phyloP scores from a whole-genome alignment of 2,888 invertebrate species.

The Coelogynopora nodosa region DNA sequence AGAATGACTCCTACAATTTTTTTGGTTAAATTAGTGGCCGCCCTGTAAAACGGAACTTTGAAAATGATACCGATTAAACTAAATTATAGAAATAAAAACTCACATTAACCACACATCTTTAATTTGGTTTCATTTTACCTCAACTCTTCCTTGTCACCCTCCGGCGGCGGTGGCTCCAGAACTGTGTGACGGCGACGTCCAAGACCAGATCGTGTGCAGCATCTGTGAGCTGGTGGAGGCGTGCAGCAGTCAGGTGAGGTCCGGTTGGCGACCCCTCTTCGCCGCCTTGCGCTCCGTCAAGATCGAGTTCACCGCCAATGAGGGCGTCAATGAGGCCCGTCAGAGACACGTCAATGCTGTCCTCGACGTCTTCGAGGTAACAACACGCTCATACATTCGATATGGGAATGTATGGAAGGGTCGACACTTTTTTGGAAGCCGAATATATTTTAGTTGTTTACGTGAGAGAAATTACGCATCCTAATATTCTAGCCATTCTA shows the following conservation, averaged over 20 bases:
- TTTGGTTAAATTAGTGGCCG: too few species aligned
- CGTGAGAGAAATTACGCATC: background rate
- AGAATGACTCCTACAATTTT: too few species aligned
- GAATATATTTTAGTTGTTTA: background rate
- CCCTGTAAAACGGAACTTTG: too few species aligned
- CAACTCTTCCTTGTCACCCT: too few species aligned
- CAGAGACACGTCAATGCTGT: conserved; percentile 62
- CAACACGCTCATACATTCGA: background rate
- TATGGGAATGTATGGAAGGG: background rate
- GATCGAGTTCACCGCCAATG: conserved; percentile 59
- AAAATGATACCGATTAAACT: too few species aligned
- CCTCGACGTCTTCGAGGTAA: conserved; percentile 75
- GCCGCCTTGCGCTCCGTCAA: conserved; percentile 81
- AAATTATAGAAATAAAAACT: too few species aligned
- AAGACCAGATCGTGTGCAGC: conserved; percentile 78
- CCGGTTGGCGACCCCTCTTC: conserved; percentile 91
- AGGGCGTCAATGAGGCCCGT: conserved; percentile 58
- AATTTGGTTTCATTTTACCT: too few species aligned
- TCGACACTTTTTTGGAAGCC: background rate
- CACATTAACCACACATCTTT: too few species aligned
- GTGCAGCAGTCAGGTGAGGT: conserved; percentile 83
- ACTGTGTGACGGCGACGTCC: conserved; percentile 3
- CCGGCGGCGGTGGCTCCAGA: too few species aligned
- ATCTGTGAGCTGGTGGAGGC: conserved; percentile 93
- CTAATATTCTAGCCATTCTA: background rate